Evolutionary conservation across 2,797 vertebrate species (phyloP).

Genomic region (Carduelis carduelis): DNA sequence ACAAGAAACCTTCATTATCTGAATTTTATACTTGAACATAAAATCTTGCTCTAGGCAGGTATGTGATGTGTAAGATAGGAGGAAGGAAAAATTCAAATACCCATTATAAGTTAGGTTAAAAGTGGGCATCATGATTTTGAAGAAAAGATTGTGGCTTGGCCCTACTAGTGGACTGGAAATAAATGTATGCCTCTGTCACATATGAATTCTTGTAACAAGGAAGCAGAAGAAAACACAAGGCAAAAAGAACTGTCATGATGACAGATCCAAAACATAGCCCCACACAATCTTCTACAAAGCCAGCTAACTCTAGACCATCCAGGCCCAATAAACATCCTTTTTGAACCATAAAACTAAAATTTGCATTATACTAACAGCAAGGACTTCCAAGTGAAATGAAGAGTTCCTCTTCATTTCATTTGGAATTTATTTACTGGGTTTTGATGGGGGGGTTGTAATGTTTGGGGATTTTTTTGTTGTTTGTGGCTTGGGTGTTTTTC

Average conservation of each 20-base stretch:
- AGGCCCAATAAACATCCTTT: neutral
- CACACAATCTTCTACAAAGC: neutral
- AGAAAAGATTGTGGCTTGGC: neutral
- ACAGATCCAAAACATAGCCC: neutral
- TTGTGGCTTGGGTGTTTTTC: neutral
- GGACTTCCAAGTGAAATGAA: too few species aligned
- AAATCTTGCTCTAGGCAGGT: constrained; percentile 53
- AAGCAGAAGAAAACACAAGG: neutral
- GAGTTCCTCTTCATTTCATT: neutral
- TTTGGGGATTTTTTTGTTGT: neutral
- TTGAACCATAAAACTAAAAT: neutral
- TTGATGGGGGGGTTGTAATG: neutral
- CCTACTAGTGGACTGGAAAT: neutral
- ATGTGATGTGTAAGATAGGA: neutral
- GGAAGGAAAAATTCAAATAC: neutral
- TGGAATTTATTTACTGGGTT: neutral
- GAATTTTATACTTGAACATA: constrained; percentile 62
- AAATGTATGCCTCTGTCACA: neutral
- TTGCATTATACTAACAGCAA: neutral
- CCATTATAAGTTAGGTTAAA: neutral
- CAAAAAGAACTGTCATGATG: neutral
- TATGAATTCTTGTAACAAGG: neutral
- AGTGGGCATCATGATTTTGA: neutral
- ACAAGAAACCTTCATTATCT: constrained; percentile 59
- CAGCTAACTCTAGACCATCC: neutral